Conservation (phyloP, 2,888 invertebrate genomes). For the Epinotia brunnichana region DNA sequence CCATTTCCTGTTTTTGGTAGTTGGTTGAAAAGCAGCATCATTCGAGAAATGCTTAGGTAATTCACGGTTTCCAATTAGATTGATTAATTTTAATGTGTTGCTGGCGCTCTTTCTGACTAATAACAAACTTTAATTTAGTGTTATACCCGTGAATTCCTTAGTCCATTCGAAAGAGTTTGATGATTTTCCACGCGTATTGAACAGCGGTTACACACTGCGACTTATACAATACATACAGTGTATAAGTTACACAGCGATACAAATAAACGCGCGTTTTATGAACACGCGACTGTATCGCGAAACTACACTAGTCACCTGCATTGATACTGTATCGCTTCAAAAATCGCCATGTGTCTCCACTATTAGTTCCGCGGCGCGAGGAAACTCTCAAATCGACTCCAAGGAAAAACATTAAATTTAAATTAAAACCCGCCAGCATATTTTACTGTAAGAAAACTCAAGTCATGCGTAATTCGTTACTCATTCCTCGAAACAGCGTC, state of each 20-base stretch:
- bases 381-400: not conserved
- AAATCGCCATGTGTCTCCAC: too few species aligned
- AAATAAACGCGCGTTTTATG: too few species aligned
- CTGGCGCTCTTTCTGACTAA: not conserved
- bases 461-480: not conserved
- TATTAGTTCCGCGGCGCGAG: not conserved
- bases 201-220: too few species aligned
- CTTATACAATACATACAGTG: too few species aligned
- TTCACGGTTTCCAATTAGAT: not conserved
- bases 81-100: not conserved
- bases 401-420: not conserved
- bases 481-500: slow-evolving; percentile 6
- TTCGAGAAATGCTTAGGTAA: not conserved
- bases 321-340: too few species aligned
- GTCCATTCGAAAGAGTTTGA: too few species aligned
- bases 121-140: too few species aligned
- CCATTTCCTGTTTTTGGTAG: not conserved
- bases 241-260: too few species aligned
- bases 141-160: too few species aligned
- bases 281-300: too few species aligned
- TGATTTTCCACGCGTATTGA: too few species aligned
- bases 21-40: not conserved
- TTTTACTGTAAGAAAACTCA: not conserved
- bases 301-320: too few species aligned
- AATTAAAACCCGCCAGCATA: not conserved